Evolutionary conservation across 2,888 invertebrate genomes (phyloP).

Genomic region (Cartodere bifasciata): DNA sequence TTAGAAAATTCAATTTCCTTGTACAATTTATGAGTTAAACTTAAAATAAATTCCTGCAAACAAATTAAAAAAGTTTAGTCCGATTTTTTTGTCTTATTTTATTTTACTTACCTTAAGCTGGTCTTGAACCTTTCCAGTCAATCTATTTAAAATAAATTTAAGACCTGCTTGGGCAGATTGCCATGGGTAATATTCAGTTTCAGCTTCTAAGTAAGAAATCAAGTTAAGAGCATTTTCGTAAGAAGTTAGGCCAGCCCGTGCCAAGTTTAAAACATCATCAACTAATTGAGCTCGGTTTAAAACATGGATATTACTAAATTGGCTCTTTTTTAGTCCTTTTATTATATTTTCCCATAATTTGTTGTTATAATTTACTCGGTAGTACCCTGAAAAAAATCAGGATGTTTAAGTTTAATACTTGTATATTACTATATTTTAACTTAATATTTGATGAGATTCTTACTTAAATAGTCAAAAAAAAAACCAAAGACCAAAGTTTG

Average conservation of each 20-base stretch:
- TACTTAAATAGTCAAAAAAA: too few relatives aligned
- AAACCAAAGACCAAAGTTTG: too few relatives aligned
- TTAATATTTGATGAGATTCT: too few relatives aligned
- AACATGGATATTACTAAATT: conserved; percentile 42
- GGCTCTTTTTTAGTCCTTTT: conserved; percentile 33
- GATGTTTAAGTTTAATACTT: too few relatives aligned
- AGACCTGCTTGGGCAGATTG: conserved; percentile 44
- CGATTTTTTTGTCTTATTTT: background rate
- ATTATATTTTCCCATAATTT: conserved; percentile 43
- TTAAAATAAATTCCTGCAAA: conserved; percentile 3
- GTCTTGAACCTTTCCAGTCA: too few relatives aligned
- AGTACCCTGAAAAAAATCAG: conserved; percentile 45
- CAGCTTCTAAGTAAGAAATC: conserved; percentile 53
- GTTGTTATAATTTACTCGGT: conserved; percentile 53
- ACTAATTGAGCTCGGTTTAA: conserved; percentile 64
- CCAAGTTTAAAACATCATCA: conserved; percentile 66
- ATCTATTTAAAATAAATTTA: conserved; percentile 19
- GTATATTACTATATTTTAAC: too few relatives aligned
- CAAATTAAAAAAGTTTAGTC: too few relatives aligned
- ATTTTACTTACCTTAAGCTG: background rate
- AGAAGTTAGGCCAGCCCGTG: conserved; percentile 47
- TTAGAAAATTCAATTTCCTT: conserved; percentile 1
- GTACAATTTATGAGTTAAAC: background rate
- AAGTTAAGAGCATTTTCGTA: conserved; percentile 53
- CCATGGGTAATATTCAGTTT: conserved; percentile 71